These are phyloP conservation scores for Athrips mouffetella DNA, from an alignment of 2,888 invertebrate species.

Conservation along the genomic window DNA sequence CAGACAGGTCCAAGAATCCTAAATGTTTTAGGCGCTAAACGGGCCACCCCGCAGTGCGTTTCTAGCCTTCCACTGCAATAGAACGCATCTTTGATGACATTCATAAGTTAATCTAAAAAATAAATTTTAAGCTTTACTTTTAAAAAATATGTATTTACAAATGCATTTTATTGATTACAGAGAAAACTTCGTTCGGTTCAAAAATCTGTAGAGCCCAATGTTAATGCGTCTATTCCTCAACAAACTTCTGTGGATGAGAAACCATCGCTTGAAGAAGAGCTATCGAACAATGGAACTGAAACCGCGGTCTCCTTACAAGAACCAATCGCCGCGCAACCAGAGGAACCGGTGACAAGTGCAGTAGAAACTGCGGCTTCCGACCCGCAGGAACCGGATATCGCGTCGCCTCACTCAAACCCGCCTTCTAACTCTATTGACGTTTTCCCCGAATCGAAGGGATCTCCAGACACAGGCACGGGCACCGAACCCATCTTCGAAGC, in stretches of 20 bases:
- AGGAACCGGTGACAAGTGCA: too few relatives aligned
- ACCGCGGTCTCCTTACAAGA: constrained; percentile 29
- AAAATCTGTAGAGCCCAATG: constrained; percentile 72
- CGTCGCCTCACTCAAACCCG: neutral
- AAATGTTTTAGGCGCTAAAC: too few relatives aligned
- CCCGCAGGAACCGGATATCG: constrained; percentile 10
- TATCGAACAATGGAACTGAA: constrained; percentile 19
- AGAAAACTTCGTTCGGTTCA: constrained; percentile 83
- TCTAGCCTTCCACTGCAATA: too few relatives aligned
- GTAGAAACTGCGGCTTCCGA: constrained; percentile 18
- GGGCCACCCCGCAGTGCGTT: too few relatives aligned
- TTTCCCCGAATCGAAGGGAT: constrained; percentile 24
- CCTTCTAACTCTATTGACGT: neutral
- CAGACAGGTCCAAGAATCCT: too few relatives aligned
- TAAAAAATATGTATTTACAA: too few relatives aligned
- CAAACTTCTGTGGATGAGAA: constrained; percentile 61
- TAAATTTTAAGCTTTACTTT: too few relatives aligned
- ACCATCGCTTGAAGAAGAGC: constrained; percentile 34
- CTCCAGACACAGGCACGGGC: constrained; percentile 25
- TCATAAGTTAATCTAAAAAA: too few relatives aligned
- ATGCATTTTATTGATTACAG: constrained; percentile 61
- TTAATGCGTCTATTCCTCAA: constrained; percentile 33
- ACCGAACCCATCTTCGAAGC: constrained; percentile 53
- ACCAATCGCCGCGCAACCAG: constrained; percentile 33
- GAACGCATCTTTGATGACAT: too few relatives aligned